A percentile compares a stretch with the other conserved stretches of the same genome.
These are phyloP conservation scores for Odocoileus virginianus DNA, from an alignment of 2,113 vertebrate genomes.

Conservation along the genomic window DNA sequence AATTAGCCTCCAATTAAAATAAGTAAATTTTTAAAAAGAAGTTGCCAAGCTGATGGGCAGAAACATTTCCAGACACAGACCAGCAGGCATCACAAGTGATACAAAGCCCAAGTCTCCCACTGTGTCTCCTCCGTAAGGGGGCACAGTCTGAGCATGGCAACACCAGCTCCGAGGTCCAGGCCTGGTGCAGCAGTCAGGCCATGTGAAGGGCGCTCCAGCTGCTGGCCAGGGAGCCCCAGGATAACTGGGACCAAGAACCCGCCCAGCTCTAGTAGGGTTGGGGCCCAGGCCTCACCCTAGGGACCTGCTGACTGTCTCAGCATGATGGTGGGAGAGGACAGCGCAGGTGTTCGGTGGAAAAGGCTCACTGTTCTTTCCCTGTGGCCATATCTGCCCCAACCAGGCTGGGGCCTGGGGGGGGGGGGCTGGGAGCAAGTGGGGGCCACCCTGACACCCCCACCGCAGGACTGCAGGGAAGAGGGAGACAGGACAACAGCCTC, in stretches of 20 bases:
- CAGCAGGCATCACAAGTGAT: not conserved
- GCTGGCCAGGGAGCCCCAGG: not conserved
- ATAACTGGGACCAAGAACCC: no score
- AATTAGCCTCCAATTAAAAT: not conserved
- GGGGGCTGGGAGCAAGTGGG: not conserved
- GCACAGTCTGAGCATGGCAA: not conserved
- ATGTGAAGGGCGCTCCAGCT: not conserved
- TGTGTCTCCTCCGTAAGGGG: not conserved
- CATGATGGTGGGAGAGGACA: not conserved
- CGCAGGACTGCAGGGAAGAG: not conserved
- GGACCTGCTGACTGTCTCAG: not conserved
- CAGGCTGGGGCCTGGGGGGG: not conserved
- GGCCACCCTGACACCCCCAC: not conserved
- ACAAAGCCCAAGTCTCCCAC: not conserved
- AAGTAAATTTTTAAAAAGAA: not conserved
- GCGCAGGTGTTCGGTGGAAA: accelerated
- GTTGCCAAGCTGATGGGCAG: not conserved
- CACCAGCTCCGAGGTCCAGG: not conserved
- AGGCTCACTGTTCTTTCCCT: not conserved
- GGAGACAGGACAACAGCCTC: not conserved
- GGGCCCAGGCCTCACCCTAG: not conserved
- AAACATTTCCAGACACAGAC: not conserved
- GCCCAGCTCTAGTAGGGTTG: no score
- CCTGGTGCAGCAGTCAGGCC: not conserved
- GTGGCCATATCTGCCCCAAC: no score